phyloP scores from a whole-genome alignment of 2,888 invertebrate genomes.

The Cinara cedri region DNA sequence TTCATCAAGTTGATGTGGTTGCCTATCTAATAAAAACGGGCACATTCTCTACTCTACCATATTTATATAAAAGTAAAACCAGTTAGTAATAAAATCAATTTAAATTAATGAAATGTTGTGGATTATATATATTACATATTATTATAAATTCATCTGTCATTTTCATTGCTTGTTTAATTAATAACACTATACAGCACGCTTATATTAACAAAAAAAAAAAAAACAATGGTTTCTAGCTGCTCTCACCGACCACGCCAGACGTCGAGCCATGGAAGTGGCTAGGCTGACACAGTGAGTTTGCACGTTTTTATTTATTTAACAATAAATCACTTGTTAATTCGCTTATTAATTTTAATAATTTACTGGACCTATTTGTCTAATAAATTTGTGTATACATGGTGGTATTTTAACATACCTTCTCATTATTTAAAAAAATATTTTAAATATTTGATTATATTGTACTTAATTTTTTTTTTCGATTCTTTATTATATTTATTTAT shows the following conservation, averaged over 20 bases:
- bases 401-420: slow-evolving; percentile 7
- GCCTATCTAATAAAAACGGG: no score
- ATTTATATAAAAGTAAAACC: neutral
- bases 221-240: slow-evolving; percentile 72
- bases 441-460: neutral
- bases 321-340: slow-evolving; percentile 19
- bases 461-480: neutral
- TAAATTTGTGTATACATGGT: neutral
- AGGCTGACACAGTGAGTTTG: slow-evolving; percentile 71
- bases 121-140: neutral
- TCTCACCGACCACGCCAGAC: slow-evolving; percentile 88
- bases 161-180: slow-evolving; percentile 38
- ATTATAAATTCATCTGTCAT: slow-evolving; percentile 6
- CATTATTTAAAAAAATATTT: neutral
- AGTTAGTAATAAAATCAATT: neutral
- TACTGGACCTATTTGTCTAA: neutral
- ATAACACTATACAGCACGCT: slow-evolving; percentile 50
- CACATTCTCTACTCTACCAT: no score
- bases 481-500: no score
- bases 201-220: slow-evolving; percentile 45
- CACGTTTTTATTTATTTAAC: slow-evolving; percentile 41
- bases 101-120: neutral
- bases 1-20: no score
- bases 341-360: slow-evolving; percentile 10
- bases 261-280: slow-evolving; percentile 89